phyloP scores from a whole-genome alignment of 2,797 vertebrate genomes.

The Netta rufina region DNA sequence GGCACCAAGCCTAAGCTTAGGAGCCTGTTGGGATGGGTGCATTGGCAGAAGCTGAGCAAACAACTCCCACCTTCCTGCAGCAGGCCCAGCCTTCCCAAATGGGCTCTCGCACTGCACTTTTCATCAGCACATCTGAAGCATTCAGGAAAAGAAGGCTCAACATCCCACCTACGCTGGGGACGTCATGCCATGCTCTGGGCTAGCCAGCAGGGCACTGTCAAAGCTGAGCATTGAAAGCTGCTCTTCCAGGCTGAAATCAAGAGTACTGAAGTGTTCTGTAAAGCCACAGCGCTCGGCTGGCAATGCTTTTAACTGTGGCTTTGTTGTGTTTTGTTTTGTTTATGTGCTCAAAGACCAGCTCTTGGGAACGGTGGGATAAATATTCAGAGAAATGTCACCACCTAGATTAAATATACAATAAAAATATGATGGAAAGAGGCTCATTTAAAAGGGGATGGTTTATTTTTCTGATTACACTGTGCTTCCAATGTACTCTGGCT shows the following conservation, averaged over 20 bases:
- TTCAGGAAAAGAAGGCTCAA: background rate
- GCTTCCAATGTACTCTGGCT: background rate
- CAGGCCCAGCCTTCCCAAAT: background rate
- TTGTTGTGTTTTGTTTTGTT: background rate
- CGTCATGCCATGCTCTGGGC: background rate
- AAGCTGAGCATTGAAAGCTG: background rate
- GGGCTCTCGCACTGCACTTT: background rate
- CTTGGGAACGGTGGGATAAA: background rate
- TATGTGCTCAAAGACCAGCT: background rate
- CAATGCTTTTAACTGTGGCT: background rate
- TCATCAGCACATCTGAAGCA: background rate
- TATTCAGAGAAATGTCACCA: background rate
- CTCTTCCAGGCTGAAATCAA: background rate
- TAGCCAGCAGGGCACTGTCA: background rate
- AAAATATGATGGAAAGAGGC: background rate
- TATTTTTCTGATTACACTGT: background rate
- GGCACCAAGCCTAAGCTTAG: background rate
- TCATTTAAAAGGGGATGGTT: background rate
- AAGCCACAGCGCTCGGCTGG: background rate
- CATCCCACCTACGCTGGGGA: background rate
- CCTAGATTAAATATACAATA: background rate
- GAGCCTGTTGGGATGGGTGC: background rate
- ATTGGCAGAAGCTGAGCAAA: background rate
- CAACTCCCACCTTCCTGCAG: background rate
- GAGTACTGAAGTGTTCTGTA: background rate